These are phyloP conservation scores for Melieria picta DNA, from an alignment of 2,888 invertebrate genomes.

Conservation along the genomic window DNA sequence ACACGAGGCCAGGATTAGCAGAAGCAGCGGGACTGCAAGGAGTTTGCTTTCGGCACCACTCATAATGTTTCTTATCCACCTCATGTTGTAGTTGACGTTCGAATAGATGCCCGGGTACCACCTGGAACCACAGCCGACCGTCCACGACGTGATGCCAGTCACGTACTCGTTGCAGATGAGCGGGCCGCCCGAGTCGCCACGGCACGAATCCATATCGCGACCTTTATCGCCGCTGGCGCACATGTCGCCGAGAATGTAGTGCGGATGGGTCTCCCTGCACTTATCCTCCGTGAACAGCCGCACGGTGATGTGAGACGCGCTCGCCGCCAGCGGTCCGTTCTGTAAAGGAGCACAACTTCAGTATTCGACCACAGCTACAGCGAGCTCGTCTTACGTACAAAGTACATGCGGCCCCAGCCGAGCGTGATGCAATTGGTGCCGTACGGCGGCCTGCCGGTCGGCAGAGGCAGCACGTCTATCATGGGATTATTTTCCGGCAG, in stretches of 20 bases:
- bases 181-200: slow-evolving; percentile 48
- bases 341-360: not conserved
- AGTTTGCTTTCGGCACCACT: not conserved
- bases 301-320: slow-evolving; percentile 22
- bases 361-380: not conserved
- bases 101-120: slow-evolving; percentile 43
- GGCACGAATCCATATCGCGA: slow-evolving; percentile 42
- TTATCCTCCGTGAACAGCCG: slow-evolving; percentile 11
- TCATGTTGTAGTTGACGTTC: slow-evolving; percentile 39
- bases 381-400: slow-evolving; percentile 30
- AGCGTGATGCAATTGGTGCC: slow-evolving; percentile 39
- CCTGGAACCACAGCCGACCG: slow-evolving; percentile 41
- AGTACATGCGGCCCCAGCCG: slow-evolving; percentile 48
- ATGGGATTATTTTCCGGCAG: slow-evolving; percentile 31
- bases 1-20: too few relatives aligned
- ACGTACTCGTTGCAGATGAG: slow-evolving; percentile 43
- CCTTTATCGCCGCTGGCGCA: slow-evolving; percentile 33
- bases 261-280: slow-evolving; percentile 25
- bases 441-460: slow-evolving; percentile 23
- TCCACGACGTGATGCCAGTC: slow-evolving; percentile 47
- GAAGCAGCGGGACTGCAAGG: too few relatives aligned
- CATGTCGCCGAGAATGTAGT: slow-evolving; percentile 34
- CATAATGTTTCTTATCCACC: slow-evolving; percentile 31
- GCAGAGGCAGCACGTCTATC: slow-evolving; percentile 36
- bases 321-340: slow-evolving; percentile 40